Percentiles rank a stretch among this genome's conserved stretches.
These are phyloP conservation scores for Apodemus sylvaticus DNA, from an alignment of 2,113 vertebrate species.

Conservation along the genomic window DNA sequence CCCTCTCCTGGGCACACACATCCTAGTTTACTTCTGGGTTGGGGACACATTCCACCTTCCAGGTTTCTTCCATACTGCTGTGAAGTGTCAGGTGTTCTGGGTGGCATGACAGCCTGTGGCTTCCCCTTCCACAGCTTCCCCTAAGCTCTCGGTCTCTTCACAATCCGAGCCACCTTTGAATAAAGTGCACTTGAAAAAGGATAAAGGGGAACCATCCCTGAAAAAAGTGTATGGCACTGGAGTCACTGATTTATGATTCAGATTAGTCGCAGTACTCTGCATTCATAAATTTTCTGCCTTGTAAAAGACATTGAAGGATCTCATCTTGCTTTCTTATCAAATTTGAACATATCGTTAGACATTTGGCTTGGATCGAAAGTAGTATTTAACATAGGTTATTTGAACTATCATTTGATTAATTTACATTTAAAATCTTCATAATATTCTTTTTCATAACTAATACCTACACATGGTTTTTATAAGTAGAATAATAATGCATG, in stretches of 20 bases:
- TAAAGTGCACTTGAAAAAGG: not conserved
- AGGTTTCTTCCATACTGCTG: not conserved
- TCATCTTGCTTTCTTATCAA: conserved; percentile 1
- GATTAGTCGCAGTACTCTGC: not conserved
- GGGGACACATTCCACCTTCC: not conserved
- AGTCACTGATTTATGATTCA: not conserved
- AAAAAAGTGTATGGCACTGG: not conserved
- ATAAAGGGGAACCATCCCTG: not conserved
- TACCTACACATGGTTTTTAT: not conserved
- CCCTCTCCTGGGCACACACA: not conserved
- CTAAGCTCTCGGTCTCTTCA: not conserved
- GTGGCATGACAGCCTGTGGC: not conserved
- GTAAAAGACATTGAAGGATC: not conserved
- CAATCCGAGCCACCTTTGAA: not conserved
- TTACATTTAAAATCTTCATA: not conserved
- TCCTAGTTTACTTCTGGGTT: not conserved
- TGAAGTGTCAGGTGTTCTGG: no score
- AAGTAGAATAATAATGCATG: not conserved
- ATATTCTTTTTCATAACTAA: not conserved
- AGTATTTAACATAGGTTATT: not conserved
- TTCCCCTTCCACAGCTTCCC: not conserved
- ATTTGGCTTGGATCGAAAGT: not conserved
- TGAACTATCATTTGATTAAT: not conserved
- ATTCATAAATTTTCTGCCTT: not conserved
- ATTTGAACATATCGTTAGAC: not conserved